Conservation (phyloP, 1,140 invertebrate species). For the Cyclina sinensis region DNA sequence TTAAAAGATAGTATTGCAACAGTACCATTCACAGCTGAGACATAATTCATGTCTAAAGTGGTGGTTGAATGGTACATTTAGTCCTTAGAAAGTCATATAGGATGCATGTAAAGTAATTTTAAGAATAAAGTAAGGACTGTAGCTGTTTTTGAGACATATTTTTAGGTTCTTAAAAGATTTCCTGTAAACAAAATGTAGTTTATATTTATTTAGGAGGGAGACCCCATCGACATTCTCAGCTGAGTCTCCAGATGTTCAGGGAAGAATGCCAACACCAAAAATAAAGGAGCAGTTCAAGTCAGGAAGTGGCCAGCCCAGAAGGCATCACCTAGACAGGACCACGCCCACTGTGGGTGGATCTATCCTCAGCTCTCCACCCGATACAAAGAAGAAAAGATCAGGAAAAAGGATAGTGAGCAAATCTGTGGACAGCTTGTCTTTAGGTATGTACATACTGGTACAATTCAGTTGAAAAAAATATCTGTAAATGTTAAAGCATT, state of each 20-base stretch:
- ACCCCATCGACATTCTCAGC: slow-evolving; percentile 53
- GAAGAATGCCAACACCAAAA: slow-evolving; percentile 78
- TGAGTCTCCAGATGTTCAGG: slow-evolving; percentile 50
- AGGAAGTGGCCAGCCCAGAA: slow-evolving; percentile 14
- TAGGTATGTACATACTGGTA: slow-evolving; percentile 45
- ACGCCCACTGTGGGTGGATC: slow-evolving; percentile 81
- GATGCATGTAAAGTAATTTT: too few species aligned
- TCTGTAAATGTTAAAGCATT: too few species aligned
- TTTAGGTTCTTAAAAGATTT: too few species aligned
- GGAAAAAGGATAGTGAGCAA: slow-evolving; percentile 59
- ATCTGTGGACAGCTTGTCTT: slow-evolving; percentile 55
- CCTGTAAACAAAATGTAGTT: too few species aligned
- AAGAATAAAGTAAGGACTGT: too few species aligned
- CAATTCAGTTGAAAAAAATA: too few species aligned
- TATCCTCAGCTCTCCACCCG: slow-evolving; percentile 76
- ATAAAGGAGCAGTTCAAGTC: slow-evolving; percentile 57
- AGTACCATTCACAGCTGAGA: too few species aligned
- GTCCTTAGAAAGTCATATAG: too few species aligned
- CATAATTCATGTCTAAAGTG: too few species aligned
- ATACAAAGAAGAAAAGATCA: slow-evolving; percentile 28
- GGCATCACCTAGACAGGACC: slow-evolving; percentile 83
- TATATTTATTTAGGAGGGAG: not conserved
- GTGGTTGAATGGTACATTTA: too few species aligned
- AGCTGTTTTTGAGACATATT: too few species aligned
- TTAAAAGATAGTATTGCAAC: too few species aligned